A percentile compares a stretch with the other conserved stretches of the same genome.
Evolutionary conservation across 1,140 invertebrate species (phyloP).

Genomic region (Tetraneura akinire): DNA sequence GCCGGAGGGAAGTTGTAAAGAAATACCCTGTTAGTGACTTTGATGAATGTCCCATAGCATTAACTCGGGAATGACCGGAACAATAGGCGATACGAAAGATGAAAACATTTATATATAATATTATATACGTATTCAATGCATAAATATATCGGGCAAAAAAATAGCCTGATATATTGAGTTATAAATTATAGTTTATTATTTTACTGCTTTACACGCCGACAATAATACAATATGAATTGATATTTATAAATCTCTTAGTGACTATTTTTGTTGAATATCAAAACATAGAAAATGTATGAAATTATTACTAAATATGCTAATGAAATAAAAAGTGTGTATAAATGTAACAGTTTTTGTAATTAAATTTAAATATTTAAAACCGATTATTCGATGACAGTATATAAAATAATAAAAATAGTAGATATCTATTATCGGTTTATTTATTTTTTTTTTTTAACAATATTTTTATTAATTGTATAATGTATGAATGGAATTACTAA

Average conservation of each 20-base stretch:
- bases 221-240: background rate
- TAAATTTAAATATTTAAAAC: no score
- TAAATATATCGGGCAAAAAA: background rate
- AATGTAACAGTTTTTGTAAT: no score
- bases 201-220: background rate
- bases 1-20: background rate
- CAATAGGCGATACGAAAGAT: constrained; percentile 28
- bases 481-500: no score
- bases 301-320: no score
- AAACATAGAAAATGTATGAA: no score
- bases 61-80: background rate
- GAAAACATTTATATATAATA: constrained; percentile 19
- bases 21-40: constrained; percentile 11
- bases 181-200: background rate
- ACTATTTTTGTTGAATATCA: no score
- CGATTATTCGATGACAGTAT: no score
- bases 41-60: constrained; percentile 26
- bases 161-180: background rate
- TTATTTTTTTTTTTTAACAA: no score
- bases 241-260: background rate
- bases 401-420: no score
- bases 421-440: no score
- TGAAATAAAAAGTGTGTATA: no score
- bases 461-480: no score
- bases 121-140: constrained; percentile 11